Base-by-base conservation (phyloP, 2,113 vertebrate genomes). In the Pedetes capensis region DNA sequence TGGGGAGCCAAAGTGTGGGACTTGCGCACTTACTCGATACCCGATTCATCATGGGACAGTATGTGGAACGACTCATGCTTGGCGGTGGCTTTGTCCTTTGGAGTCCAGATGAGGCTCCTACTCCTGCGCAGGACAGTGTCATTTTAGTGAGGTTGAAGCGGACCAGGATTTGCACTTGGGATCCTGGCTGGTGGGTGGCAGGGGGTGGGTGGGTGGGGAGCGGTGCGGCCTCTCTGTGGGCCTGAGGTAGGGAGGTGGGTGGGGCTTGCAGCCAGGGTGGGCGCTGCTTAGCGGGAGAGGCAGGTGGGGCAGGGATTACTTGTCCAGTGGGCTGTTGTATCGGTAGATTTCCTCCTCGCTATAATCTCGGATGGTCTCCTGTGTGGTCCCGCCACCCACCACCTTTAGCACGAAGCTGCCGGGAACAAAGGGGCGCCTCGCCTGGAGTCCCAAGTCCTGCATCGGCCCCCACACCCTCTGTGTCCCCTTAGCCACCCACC, bases 391-490 rank as follows among this genome's bases (percentile, higher is more conserved):
- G 0, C 98, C 98, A 0, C 98, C 98, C 91, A 98, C 96, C 34
- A 98, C 87, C 85, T 93, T 97, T 42, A 98, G 87, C 23, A 96
- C 47, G 9, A 97, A 98, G 71, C 98, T 98, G 94, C 32, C 5
- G 1, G 63, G 42, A 51, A 42, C 68, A 92, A 37, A 82, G 87
- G 57, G 2, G 59, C 44, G 3, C n/a, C 25, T 2, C 14, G 37
- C 42, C 32, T 29, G 1, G 13, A 42, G 10, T 51, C 63, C 29
- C 7, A 6, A 23, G 20, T 32, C 32, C 47, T 6, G 17, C n/a
- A 11, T 39, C 55, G 53, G 16, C 25, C 10, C 2, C 49, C 9
- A 6, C 3, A 3, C 39, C 0, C 6, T 34, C 39, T 13, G 6
- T 11, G 32, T 4, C 20, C 32, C 10, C 4, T 6, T 16, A 4